Conservation (phyloP, 2,797 vertebrate genomes). For the Melanotaenia trifasciata region DNA sequence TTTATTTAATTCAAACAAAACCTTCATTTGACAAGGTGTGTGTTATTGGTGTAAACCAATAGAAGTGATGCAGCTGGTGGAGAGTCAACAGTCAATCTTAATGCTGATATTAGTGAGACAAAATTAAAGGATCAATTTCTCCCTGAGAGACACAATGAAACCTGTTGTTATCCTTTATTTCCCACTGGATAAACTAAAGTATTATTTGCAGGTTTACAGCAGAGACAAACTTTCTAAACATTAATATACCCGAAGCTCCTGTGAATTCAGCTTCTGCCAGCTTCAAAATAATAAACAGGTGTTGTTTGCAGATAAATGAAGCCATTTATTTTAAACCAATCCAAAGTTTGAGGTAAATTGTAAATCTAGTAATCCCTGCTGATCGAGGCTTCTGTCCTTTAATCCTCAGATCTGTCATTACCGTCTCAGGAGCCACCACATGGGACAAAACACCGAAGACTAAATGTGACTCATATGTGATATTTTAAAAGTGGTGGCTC, state of each 20-base stretch:
- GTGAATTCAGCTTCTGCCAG: constrained; percentile 37
- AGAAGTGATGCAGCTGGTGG: not conserved
- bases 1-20: constrained; percentile 1
- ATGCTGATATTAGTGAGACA: not conserved
- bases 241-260: constrained; percentile 46
- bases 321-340: constrained; percentile 49
- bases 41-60: not conserved
- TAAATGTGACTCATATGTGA: not conserved
- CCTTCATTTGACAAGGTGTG: not conserved
- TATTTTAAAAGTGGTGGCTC: constrained; percentile 21
- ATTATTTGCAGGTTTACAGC: constrained; percentile 1
- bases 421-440: not conserved
- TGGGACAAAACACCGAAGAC: not conserved
- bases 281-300: constrained; percentile 39
- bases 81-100: not conserved
- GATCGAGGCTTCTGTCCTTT: not conserved
- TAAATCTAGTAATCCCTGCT: not conserved
- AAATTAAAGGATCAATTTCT: constrained; percentile 5
- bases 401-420: not conserved
- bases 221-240: constrained; percentile 21
- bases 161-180: not conserved
- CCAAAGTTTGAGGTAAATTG: not conserved
- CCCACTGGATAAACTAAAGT: constrained; percentile 1
- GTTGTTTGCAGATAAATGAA: constrained; percentile 29
- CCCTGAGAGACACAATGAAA: not conserved